phyloP scores from a whole-genome alignment of 2,113 vertebrate genomes.

The Neotoma lepida region DNA sequence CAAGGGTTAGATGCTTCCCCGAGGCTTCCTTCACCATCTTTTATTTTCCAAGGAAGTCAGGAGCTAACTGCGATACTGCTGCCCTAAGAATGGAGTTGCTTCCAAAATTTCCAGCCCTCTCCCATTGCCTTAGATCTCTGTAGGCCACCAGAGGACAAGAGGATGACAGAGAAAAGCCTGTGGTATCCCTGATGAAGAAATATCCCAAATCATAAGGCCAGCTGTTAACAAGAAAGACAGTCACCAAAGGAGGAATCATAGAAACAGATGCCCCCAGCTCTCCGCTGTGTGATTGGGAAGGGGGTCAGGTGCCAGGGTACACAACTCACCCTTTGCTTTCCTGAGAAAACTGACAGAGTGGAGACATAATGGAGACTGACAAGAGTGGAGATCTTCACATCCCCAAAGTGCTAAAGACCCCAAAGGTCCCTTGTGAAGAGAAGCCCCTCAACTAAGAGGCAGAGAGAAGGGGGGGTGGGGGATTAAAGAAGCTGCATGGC shows the following conservation, averaged over 20 bases:
- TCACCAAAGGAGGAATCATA: slow-evolving; percentile 43
- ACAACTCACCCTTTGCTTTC: slow-evolving; percentile 26
- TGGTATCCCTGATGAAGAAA: slow-evolving; percentile 39
- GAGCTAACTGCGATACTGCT: background rate
- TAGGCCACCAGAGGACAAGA: background rate
- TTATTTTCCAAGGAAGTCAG: background rate
- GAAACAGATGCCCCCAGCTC: slow-evolving; percentile 54
- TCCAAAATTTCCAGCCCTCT: background rate
- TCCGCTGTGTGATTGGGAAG: background rate
- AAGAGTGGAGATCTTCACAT: slow-evolving; percentile 20
- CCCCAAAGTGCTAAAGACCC: slow-evolving; percentile 29
- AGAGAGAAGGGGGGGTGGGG: background rate
- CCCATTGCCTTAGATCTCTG: background rate
- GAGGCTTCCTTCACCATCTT: background rate
- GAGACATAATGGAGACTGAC: slow-evolving; percentile 8
- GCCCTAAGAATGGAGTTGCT: background rate
- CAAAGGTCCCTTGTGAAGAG: slow-evolving; percentile 27
- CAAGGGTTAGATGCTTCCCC: background rate
- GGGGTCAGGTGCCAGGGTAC: background rate
- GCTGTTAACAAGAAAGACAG: slow-evolving; percentile 50
- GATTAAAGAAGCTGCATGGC: slow-evolving; percentile 34
- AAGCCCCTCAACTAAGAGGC: background rate
- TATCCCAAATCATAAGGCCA: slow-evolving; percentile 31
- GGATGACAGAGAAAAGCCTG: slow-evolving; percentile 31
- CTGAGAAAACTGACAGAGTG: background rate